These are phyloP conservation scores for Etia nguti DNA, from an alignment of 2,113 vertebrate species.

Conservation along the genomic window DNA sequence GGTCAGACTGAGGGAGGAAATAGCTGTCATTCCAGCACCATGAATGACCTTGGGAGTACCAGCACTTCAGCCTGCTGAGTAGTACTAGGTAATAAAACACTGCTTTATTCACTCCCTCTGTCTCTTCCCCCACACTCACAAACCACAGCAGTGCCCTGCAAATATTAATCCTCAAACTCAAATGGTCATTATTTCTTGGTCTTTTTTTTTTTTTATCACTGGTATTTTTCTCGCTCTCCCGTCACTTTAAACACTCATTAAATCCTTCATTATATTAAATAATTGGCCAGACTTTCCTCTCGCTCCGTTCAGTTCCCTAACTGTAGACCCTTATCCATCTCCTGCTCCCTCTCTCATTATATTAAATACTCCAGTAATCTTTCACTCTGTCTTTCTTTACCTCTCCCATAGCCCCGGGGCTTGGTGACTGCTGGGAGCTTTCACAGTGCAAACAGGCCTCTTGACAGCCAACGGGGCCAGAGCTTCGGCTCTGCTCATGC, in stretches of 20 bases:
- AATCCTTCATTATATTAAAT: constrained; percentile 24
- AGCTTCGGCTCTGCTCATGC: neutral
- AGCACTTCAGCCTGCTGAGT: constrained; percentile 33
- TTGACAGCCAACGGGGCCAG: neutral
- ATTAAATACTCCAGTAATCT: neutral
- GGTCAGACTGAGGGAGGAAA: constrained; percentile 57
- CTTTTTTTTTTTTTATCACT: neutral
- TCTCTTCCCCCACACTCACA: neutral
- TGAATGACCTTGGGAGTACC: constrained; percentile 62
- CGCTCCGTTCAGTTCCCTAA: neutral
- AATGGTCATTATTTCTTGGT: neutral
- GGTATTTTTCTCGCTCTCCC: neutral
- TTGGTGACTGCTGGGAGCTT: constrained; percentile 11
- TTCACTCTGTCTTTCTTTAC: neutral
- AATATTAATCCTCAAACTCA: neutral
- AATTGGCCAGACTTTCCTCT: neutral
- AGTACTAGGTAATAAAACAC: constrained; percentile 26
- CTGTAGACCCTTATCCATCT: neutral
- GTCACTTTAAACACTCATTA: constrained; percentile 26
- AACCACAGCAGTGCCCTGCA: neutral
- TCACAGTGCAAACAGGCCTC: constrained; percentile 24
- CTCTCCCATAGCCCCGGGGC: neutral
- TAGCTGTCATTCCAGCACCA: constrained; percentile 64
- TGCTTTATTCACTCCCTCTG: neutral
- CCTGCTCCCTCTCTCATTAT: neutral